Base-by-base conservation (phyloP, 1,140 invertebrate species). In the Achroia grisella region DNA sequence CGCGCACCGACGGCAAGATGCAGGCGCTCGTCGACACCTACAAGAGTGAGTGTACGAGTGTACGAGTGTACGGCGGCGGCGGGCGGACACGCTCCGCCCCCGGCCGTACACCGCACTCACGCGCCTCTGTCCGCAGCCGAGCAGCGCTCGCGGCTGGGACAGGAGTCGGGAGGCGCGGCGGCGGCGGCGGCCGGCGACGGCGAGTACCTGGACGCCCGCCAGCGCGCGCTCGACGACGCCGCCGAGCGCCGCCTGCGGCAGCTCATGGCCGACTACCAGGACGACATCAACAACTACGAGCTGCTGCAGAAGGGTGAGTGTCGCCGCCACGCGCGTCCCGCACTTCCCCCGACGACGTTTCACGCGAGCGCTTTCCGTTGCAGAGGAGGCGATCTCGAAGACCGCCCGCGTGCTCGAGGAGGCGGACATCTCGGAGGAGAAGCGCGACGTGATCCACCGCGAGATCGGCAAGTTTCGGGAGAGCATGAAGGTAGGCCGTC, bases 1-100 rank as follows among this genome's bases (percentile, higher is more conserved):
- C 97, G 0, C 97, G 97, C 89, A 97, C 98, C n/a, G 98, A 99
- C 88, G 95, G 96, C 28, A 99, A 99, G 89, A 97, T 97, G 53
- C 96, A 98, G 89, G 92, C 94, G 39, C 90, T 97, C 36, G 88
- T 99, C 53, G 96, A 98, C 84, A 94, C 97, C 52, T 98, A 97
- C 75, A 97, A 96, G 90, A 92, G 92, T 93, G 68, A 83, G 75
- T 62, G n/a, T 15, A 4, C 6, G n/a, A n/a, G n/a, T n/a, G n/a
- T n/a, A n/a, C n/a, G n/a, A n/a, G n/a, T n/a, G n/a, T n/a, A n/a
- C n/a, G n/a, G n/a, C n/a, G n/a, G n/a, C n/a, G n/a, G n/a, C n/a
- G n/a, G n/a, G n/a, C n/a, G n/a, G n/a, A n/a, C n/a, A n/a, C n/a
- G 27, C 11, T 33, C 33, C 9, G 11, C 17, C 17, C 17, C 6